Evolutionary conservation across 2,888 invertebrate genomes (phyloP).

Genomic region (Anoplius nigerrimus): DNA sequence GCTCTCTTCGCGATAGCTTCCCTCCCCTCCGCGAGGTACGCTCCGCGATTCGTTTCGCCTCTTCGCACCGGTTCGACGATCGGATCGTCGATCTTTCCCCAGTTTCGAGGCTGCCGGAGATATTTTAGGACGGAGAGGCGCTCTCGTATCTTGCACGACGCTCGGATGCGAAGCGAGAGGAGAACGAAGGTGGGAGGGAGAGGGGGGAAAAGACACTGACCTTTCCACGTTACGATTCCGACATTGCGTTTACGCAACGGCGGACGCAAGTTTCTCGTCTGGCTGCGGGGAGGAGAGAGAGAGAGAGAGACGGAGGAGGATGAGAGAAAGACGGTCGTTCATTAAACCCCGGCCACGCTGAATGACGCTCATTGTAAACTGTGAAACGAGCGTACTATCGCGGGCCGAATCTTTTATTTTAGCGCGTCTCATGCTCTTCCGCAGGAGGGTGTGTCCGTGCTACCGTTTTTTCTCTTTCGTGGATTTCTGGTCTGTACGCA

Average conservation of each 20-base stretch:
- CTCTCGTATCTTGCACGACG: too few relatives aligned
- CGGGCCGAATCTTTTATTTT: constrained; percentile 4
- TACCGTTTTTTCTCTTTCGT: neutral
- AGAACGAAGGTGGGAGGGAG: too few relatives aligned
- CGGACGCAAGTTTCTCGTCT: constrained; percentile 31
- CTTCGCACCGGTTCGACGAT: constrained; percentile 12
- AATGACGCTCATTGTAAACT: constrained; percentile 46
- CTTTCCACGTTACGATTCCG: constrained; percentile 60
- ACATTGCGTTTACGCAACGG: constrained; percentile 57
- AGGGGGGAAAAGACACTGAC: constrained; percentile 59
- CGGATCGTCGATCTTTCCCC: constrained; percentile 18
- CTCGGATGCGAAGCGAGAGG: too few relatives aligned
- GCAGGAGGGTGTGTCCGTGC: neutral
- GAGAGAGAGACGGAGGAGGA: constrained; percentile 3
- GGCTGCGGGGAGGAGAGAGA: neutral
- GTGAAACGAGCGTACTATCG: constrained; percentile 39
- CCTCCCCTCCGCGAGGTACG: constrained; percentile 17
- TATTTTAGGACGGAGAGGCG: constrained; percentile 38
- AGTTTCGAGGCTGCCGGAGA: constrained; percentile 44
- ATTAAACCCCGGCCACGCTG: constrained; percentile 36
- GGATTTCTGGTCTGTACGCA: neutral
- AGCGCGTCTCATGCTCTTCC: neutral
- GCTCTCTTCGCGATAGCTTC: neutral
- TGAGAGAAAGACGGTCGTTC: constrained; percentile 30
- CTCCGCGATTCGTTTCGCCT: neutral